Percentiles rank a stretch among this genome's conserved stretches.
phyloP scores from a whole-genome alignment of 1,140 invertebrate genomes.

The Conopomorpha cramerella region DNA sequence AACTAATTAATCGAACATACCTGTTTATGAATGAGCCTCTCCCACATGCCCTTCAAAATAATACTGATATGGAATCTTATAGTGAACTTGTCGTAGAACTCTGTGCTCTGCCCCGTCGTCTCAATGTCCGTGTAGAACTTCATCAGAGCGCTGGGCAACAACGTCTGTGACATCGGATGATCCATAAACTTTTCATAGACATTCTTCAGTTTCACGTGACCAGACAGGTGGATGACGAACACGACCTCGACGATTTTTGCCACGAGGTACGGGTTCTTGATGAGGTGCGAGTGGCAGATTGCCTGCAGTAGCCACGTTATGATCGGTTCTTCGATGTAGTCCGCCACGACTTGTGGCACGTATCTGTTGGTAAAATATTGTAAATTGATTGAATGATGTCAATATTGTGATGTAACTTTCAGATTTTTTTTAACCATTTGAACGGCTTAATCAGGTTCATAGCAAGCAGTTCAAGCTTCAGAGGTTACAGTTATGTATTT shows the following conservation, averaged over 20 bases:
- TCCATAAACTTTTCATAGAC: constrained; percentile 67
- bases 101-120: constrained; percentile 93
- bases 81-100: constrained; percentile 99
- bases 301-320: constrained; percentile 88
- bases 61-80: constrained; percentile 96
- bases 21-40: constrained; percentile 65
- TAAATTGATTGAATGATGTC: too few relatives aligned
- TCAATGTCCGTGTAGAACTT: constrained; percentile 99
- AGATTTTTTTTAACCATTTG: too few relatives aligned
- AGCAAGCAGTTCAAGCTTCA: too few relatives aligned
- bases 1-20: too few relatives aligned
- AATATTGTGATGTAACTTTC: too few relatives aligned
- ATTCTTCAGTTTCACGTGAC: constrained; percentile 71
- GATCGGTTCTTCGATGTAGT: constrained; percentile 80
- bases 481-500: too few relatives aligned
- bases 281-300: constrained; percentile 86
- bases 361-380: constrained; percentile 66
- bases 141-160: constrained; percentile 88
- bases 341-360: constrained; percentile 73
- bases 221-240: constrained; percentile 86
- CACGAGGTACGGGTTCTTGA: constrained; percentile 94
- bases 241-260: constrained; percentile 95
- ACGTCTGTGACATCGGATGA: constrained; percentile 82
- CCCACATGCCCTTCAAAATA: constrained; percentile 90
- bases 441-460: too few relatives aligned